Evolutionary conservation across 2,113 vertebrate species (phyloP).

Genomic region (Bos javanicus): DNA sequence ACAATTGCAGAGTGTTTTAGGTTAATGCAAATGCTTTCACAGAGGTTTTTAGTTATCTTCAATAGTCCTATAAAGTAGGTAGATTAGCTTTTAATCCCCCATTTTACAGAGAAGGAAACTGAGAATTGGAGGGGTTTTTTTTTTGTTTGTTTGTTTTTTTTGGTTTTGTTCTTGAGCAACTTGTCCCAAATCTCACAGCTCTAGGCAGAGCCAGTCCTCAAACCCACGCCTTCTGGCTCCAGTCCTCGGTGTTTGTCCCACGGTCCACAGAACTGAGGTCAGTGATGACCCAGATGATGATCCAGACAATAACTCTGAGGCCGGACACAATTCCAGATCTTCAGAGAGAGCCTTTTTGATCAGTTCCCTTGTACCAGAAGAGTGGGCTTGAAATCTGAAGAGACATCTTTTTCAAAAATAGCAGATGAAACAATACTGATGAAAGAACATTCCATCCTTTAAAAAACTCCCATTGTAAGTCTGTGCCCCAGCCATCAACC

Average conservation of each 20-base stretch:
- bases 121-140: background rate
- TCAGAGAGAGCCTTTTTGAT: conserved; percentile 57
- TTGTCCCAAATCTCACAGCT: background rate
- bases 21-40: background rate
- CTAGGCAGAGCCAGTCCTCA: background rate
- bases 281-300: conserved; percentile 42
- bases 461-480: background rate
- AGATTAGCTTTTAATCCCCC: background rate
- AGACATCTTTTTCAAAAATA: background rate
- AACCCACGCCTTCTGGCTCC: conserved; percentile 42
- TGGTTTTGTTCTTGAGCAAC: background rate
- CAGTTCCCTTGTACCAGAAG: background rate
- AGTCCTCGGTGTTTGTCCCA: conserved; percentile 1
- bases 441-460: conserved; percentile 10
- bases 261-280: conserved; percentile 38
- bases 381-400: conserved; percentile 30
- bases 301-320: background rate
- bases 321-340: conserved; percentile 1
- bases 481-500: background rate
- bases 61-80: background rate
- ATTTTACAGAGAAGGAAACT: background rate
- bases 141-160: background rate
- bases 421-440: conserved; percentile 11
- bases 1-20: background rate
- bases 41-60: background rate